phyloP scores from a whole-genome alignment of 2,113 vertebrate genomes.

The Solea solea region DNA sequence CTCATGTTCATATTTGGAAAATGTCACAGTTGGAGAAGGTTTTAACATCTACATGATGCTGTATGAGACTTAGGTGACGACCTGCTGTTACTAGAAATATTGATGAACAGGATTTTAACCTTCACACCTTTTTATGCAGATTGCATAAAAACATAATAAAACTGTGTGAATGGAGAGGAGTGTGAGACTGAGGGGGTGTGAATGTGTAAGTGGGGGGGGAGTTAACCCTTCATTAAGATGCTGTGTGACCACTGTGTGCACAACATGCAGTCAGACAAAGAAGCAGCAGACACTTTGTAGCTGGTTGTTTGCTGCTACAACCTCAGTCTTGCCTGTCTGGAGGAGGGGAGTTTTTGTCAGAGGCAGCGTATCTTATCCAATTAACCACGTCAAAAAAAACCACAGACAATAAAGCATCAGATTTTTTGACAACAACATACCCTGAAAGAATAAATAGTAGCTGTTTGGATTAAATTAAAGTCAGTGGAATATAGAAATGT shows the following conservation, averaged over 20 bases:
- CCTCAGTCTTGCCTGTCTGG: constrained; percentile 3
- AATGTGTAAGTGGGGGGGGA: background rate
- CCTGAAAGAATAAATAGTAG: no score
- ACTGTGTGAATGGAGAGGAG: constrained; percentile 52
- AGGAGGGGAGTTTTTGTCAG: constrained; percentile 30
- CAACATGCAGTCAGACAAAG: constrained; percentile 64
- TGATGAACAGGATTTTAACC: no score
- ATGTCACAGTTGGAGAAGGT: no score
- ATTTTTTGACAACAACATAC: background rate
- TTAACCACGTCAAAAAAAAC: constrained; percentile 16
- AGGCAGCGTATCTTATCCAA: constrained; percentile 39
- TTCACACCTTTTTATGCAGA: no score
- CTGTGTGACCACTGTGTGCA: constrained; percentile 37
- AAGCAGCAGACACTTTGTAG: constrained; percentile 26
- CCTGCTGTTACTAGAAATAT: no score
- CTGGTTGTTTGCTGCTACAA: constrained; percentile 23
- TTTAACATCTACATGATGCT: no score
- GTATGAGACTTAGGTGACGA: no score
- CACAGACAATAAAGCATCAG: background rate
- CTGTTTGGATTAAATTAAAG: no score
- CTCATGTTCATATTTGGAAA: no score
- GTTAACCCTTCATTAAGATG: constrained; percentile 31
- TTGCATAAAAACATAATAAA: constrained; percentile 60
- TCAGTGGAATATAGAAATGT: no score
- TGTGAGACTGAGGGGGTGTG: constrained; percentile 6